phyloP scores from a whole-genome alignment of 1,140 invertebrate species.

The Eciton burchellii region DNA sequence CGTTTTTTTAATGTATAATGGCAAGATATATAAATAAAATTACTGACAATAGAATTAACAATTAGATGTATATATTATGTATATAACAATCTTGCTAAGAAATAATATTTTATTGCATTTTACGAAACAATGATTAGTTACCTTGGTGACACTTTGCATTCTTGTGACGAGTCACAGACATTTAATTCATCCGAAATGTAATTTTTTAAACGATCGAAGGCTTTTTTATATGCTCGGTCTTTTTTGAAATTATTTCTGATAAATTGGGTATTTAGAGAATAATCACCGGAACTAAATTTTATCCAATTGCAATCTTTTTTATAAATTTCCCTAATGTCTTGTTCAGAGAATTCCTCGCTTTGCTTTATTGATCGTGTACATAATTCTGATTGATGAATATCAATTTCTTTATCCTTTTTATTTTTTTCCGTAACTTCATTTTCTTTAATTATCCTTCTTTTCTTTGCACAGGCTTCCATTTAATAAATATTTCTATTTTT shows the following conservation, averaged over 20 bases:
- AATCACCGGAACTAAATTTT: slow-evolving; percentile 6
- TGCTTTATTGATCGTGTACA: background rate
- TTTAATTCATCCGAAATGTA: background rate
- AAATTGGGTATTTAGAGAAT: slow-evolving; percentile 12
- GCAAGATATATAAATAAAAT: background rate
- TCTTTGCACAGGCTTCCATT: background rate
- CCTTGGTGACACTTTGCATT: slow-evolving; percentile 14
- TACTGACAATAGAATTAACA: background rate
- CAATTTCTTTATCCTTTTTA: slow-evolving; percentile 17
- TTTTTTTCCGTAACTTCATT: background rate
- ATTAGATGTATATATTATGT: background rate
- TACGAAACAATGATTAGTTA: background rate
- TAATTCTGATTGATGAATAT: background rate
- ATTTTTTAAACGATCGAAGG: slow-evolving; percentile 1
- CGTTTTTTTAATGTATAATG: background rate
- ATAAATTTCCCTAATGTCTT: background rate
- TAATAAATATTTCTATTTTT: background rate
- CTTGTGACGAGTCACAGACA: background rate
- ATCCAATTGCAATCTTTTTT: slow-evolving; percentile 42
- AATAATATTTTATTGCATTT: background rate
- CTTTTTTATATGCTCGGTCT: background rate
- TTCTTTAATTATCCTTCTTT: background rate
- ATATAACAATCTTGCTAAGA: background rate
- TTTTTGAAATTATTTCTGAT: background rate
- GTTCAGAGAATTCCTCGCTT: background rate